phyloP scores from a whole-genome alignment of 2,113 vertebrate species.

The Nannobrachium achirus region DNA sequence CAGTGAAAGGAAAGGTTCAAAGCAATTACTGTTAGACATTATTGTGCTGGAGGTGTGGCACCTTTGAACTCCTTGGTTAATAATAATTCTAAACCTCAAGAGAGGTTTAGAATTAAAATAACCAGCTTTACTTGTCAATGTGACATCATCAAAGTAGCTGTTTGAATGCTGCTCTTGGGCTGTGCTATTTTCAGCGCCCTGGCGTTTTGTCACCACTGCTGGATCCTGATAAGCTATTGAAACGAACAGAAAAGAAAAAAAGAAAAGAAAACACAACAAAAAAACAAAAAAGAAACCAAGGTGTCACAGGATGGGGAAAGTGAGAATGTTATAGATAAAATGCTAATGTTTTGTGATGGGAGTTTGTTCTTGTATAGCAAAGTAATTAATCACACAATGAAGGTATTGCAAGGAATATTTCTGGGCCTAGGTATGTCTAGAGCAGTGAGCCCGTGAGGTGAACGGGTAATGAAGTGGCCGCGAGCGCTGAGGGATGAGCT shows the following conservation, averaged over 20 bases:
- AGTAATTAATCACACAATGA: neutral
- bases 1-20: no score
- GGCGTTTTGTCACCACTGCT: slow-evolving; percentile 32
- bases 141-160: slow-evolving; percentile 29
- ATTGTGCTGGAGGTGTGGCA: slow-evolving; percentile 1
- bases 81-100: slow-evolving; percentile 27
- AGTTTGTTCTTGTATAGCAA: neutral
- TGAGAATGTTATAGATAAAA: neutral
- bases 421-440: slow-evolving; percentile 33
- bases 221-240: slow-evolving; percentile 9
- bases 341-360: neutral
- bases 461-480: slow-evolving; percentile 26
- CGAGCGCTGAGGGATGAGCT: slow-evolving; percentile 29
- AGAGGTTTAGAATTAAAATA: slow-evolving; percentile 47
- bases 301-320: neutral
- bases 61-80: slow-evolving; percentile 5
- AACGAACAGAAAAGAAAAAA: neutral
- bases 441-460: slow-evolving; percentile 12
- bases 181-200: slow-evolving; percentile 51
- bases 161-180: slow-evolving; percentile 22
- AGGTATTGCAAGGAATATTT: neutral
- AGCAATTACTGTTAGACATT: no score
- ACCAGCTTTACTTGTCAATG: slow-evolving; percentile 34
- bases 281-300: neutral
- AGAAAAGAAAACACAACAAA: neutral